These are phyloP conservation scores for Aphidius colemani DNA, from an alignment of 2,888 invertebrate species.

Conservation along the genomic window DNA sequence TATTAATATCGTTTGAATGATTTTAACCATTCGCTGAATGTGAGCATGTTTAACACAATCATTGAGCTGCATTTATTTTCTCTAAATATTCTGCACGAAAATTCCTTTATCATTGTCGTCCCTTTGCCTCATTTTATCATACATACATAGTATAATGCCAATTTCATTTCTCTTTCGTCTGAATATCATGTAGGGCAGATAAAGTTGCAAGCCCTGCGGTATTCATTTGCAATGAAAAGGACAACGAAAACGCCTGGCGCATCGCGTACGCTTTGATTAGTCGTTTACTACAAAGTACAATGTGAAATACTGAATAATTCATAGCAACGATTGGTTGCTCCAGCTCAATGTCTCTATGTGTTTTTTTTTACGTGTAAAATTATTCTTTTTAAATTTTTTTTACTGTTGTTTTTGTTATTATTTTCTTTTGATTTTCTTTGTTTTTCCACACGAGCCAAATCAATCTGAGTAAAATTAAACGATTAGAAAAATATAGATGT, in stretches of 20 bases:
- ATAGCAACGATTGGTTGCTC: constrained; percentile 35
- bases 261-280: constrained; percentile 37
- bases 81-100: no score
- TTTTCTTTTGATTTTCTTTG: background rate
- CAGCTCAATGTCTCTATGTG: constrained; percentile 23
- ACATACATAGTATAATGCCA: constrained; percentile 30
- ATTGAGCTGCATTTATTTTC: constrained; percentile 1
- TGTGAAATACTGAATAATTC: constrained; percentile 44
- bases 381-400: background rate
- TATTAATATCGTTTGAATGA: background rate
- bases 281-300: constrained; percentile 37
- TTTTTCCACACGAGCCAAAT: no score
- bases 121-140: constrained; percentile 23
- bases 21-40: background rate
- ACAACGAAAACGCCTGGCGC: constrained; percentile 13
- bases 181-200: background rate
- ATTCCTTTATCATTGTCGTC: background rate
- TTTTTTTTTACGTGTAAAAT: background rate
- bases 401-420: background rate
- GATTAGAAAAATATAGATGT: no score
- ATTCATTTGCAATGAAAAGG: constrained; percentile 16
- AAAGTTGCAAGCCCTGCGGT: background rate
- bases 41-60: constrained; percentile 1
- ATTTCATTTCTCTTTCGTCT: background rate
- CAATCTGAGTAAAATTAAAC: no score